Percentiles rank a stretch among this genome's conserved stretches.
phyloP scores from a whole-genome alignment of 1,140 invertebrate genomes.

The Latrodectus geometricus region DNA sequence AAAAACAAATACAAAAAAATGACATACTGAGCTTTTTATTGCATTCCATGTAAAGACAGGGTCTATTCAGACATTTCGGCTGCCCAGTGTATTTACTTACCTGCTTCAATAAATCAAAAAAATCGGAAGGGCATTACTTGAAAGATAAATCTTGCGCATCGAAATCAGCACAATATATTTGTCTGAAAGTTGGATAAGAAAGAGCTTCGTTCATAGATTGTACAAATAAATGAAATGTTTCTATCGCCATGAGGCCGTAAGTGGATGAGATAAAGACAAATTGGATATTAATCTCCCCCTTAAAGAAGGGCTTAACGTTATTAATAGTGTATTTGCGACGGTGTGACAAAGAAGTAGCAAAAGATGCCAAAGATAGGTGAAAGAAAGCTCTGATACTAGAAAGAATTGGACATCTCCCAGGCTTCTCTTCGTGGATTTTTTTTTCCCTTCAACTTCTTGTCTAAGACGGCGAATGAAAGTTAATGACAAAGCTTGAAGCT shows the following conservation, averaged over 20 bases:
- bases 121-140: too few species aligned
- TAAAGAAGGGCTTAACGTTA: conserved; percentile 52
- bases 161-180: too few species aligned
- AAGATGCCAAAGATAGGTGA: conserved; percentile 54
- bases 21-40: too few species aligned
- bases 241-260: conserved; percentile 34
- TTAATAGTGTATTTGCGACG: conserved; percentile 51
- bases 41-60: too few species aligned
- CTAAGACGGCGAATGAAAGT: conserved; percentile 40
- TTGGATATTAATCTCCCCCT: conserved; percentile 56
- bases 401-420: conserved; percentile 32
- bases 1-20: too few species aligned
- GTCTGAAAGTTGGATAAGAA: too few species aligned
- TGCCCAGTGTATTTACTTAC: too few species aligned
- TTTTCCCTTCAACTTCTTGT: background rate
- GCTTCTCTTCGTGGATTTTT: background rate
- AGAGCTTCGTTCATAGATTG: too few species aligned
- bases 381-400: conserved; percentile 15
- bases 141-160: too few species aligned
- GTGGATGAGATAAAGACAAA: conserved; percentile 60
- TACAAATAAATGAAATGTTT: conserved; percentile 53
- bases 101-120: too few species aligned
- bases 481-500: conserved; percentile 57
- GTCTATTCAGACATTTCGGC: too few species aligned
- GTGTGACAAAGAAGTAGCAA: conserved; percentile 60